phyloP scores from a whole-genome alignment of 2,797 vertebrate species.

The Sardinella longiceps region DNA sequence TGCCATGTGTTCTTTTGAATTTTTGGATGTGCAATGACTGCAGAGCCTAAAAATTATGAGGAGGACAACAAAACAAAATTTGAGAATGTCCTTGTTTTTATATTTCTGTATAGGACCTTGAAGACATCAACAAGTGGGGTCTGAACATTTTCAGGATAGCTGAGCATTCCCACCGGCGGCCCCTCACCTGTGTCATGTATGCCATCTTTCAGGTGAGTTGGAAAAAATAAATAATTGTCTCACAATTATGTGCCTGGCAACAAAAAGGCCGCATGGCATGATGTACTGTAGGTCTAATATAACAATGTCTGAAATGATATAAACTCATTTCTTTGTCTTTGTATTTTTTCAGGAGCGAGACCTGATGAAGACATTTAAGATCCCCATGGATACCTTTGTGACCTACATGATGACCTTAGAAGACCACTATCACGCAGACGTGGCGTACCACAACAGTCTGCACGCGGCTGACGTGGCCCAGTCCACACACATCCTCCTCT shows the following conservation, averaged over 20 bases:
- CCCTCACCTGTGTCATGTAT: conserved; percentile 96
- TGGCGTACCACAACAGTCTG: conserved; percentile 97
- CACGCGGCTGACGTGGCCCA: conserved; percentile 96
- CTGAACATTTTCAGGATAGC: conserved; percentile 95
- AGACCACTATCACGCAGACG: conserved; percentile 92
- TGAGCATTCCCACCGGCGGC: conserved; percentile 90
- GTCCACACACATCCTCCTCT: conserved; percentile 95
- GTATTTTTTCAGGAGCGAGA: conserved; percentile 84
- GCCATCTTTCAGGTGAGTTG: conserved; percentile 92
- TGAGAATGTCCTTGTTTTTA: neutral
- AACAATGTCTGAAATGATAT: neutral
- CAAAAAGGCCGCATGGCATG: too few species aligned
- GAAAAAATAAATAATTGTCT: neutral
- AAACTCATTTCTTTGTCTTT: neutral
- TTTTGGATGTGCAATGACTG: neutral
- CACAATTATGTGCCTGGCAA: neutral
- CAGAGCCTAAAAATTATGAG: neutral
- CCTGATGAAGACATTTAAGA: conserved; percentile 94
- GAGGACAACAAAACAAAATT: too few species aligned
- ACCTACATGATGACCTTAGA: conserved; percentile 98
- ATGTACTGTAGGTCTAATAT: neutral
- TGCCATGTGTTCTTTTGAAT: neutral
- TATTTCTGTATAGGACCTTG: conserved; percentile 82
- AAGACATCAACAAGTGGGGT: conserved; percentile 96
- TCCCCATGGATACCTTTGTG: conserved; percentile 92